Percentiles rank a stretch among this genome's conserved stretches.
Conservation (phyloP, 2,888 invertebrate species). For the Portevinia maculata region DNA sequence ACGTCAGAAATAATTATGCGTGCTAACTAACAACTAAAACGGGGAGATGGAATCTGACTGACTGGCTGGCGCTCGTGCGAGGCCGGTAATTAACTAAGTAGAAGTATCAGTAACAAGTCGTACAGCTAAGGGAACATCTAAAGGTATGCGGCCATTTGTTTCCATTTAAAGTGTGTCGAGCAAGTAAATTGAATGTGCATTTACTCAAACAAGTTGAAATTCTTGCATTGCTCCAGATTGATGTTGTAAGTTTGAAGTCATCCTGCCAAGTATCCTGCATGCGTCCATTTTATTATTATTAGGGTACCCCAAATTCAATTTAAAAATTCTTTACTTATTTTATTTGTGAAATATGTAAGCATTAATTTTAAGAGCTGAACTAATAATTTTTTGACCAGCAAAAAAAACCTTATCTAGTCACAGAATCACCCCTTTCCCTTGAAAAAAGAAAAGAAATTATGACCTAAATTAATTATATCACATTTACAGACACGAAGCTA, state of each 20-base stretch:
- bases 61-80: slow-evolving; percentile 49
- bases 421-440: slow-evolving; percentile 44
- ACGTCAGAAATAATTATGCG: slow-evolving; percentile 67
- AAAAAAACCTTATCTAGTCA: slow-evolving; percentile 47
- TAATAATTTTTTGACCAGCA: neutral
- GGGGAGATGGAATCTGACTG: slow-evolving; percentile 61
- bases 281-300: too few relatives aligned
- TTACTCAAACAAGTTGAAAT: slow-evolving; percentile 12
- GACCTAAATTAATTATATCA: slow-evolving; percentile 69
- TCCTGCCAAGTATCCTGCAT: too few relatives aligned
- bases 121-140: slow-evolving; percentile 25
- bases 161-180: neutral
- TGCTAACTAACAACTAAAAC: slow-evolving; percentile 30
- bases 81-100: slow-evolving; percentile 60
- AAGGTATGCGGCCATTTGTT: slow-evolving; percentile 20
- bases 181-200: neutral
- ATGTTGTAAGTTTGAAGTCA: too few relatives aligned
- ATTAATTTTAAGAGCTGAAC: too few relatives aligned
- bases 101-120: slow-evolving; percentile 26
- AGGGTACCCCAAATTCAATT: too few relatives aligned
- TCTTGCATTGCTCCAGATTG: slow-evolving; percentile 50
- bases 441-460: slow-evolving; percentile 52
- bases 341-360: too few relatives aligned
- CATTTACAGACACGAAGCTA: slow-evolving; percentile 65
- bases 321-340: too few relatives aligned